Evolutionary conservation across 2,888 invertebrate species (phyloP), one percentile per base, ranked within the genome.

Genomic region (Epirrhoe alternata): DNA sequence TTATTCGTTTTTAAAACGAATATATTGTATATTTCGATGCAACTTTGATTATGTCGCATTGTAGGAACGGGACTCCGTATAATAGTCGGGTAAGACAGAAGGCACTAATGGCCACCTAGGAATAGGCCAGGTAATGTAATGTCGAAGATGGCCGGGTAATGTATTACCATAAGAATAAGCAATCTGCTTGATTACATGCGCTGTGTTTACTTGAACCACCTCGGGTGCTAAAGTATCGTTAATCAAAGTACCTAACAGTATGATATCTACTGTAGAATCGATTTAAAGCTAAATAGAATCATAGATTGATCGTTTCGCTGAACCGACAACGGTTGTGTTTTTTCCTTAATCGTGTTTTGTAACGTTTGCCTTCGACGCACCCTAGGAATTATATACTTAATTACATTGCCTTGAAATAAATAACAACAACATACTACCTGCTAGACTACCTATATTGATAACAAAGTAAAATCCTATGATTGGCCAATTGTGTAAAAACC

Each of bases 51-150:
- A 38, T 42, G 38, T 12, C 12, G 38, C 0, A 12, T 12, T 42
- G 45, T 62, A 66, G 52, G 42, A 70, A 70, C 70, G 70, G 68
- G 49, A 71, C 24, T 38, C 45, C 31, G 31, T 14, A 31, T 68
- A 64, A 68, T 68, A 51, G 61, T 54, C 42, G 61, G 56, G 68
- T 66, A 64, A 68, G 60, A 68, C 66, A 71, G 66, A 51, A 67
- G 66, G 71, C 62, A 56, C 50, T 68, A 62, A 68, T 68, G 71
- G 64, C 62, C 64, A 56, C 55, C 54, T 55, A 8, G 51, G 57
- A 58, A 45, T 31, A 50, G 53, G 61, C 62, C 52, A 51, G 49
- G 53, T 68, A 71, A 68, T 68, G 58, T 57, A 65, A 65, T 68
- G 52, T 38, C 60, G 55, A 61, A 67, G 67, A 68, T n/a, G n/a